Conservation (phyloP, 1,140 invertebrate species). For the Holcopasites calliopsidis region DNA sequence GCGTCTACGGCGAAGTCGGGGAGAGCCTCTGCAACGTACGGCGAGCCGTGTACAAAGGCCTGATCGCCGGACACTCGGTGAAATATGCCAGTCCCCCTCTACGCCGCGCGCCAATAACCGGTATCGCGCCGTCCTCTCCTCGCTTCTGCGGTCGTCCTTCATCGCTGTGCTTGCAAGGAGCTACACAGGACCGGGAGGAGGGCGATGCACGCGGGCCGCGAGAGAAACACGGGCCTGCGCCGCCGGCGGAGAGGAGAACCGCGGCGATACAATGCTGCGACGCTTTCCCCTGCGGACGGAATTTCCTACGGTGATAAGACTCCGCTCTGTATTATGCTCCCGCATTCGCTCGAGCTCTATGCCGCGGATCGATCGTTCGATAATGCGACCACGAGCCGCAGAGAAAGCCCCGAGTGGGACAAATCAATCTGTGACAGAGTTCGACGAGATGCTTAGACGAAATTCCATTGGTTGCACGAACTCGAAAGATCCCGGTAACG, state of each 20-base stretch:
- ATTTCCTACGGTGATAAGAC: no score
- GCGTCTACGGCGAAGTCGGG: constrained; percentile 11
- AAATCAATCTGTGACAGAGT: no score
- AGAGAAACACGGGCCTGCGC: no score
- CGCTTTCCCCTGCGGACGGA: no score
- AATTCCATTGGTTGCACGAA: no score
- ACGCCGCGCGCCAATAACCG: constrained; percentile 76
- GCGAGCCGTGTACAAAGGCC: constrained; percentile 61
- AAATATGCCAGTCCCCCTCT: constrained; percentile 72
- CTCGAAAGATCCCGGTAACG: neutral
- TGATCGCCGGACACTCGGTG: constrained; percentile 69
- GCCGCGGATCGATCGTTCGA: constrained; percentile 55
- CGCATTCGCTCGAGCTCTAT: no score
- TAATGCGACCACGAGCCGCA: constrained; percentile 48
- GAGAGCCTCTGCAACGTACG: constrained; percentile 50
- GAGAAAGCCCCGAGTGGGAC: constrained; percentile 20
- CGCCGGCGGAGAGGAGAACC: no score
- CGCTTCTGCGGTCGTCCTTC: constrained; percentile 39
- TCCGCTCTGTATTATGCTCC: no score
- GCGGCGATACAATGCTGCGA: no score
- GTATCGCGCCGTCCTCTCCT: constrained; percentile 59
- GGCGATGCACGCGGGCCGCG: neutral
- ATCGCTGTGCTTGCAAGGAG: constrained; percentile 24
- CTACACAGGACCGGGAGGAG: neutral
- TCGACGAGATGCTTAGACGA: no score